These are phyloP conservation scores for Halcyon leucocephala DNA, from an alignment of 2,797 vertebrate species.

Conservation along the genomic window DNA sequence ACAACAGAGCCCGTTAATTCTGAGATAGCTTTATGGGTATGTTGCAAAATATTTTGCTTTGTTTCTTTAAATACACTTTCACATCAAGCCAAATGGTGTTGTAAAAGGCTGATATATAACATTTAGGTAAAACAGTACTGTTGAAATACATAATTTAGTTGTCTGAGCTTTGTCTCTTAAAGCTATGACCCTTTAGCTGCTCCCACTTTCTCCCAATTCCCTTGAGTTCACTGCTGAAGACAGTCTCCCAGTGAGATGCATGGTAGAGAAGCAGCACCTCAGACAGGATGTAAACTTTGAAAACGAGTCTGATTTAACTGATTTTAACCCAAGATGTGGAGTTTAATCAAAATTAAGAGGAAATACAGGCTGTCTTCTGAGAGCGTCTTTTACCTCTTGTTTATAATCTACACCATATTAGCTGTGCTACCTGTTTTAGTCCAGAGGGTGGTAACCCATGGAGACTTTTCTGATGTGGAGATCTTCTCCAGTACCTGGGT, in stretches of 20 bases:
- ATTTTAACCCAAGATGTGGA: neutral
- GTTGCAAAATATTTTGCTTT: neutral
- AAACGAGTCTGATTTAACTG: neutral
- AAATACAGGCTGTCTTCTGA: neutral
- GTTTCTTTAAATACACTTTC: neutral
- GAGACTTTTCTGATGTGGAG: slow-evolving; percentile 42
- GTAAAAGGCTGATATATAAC: neutral
- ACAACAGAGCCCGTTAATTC: neutral
- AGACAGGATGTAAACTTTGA: neutral
- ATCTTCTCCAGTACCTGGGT: neutral
- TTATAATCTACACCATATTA: neutral
- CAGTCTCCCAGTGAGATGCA: neutral
- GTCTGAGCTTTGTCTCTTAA: neutral
- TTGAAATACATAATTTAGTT: neutral
- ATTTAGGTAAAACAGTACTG: neutral
- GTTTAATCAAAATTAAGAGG: neutral
- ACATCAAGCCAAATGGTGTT: neutral
- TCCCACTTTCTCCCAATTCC: neutral
- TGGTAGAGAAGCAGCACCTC: neutral
- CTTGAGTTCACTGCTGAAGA: neutral
- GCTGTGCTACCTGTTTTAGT: neutral
- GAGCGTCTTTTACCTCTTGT: neutral
- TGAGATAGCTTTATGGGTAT: neutral
- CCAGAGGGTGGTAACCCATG: neutral
- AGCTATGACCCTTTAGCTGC: neutral